These are phyloP conservation scores for Rhinichthys osculus DNA, from an alignment of 2,797 vertebrate species.

Conservation along the genomic window DNA sequence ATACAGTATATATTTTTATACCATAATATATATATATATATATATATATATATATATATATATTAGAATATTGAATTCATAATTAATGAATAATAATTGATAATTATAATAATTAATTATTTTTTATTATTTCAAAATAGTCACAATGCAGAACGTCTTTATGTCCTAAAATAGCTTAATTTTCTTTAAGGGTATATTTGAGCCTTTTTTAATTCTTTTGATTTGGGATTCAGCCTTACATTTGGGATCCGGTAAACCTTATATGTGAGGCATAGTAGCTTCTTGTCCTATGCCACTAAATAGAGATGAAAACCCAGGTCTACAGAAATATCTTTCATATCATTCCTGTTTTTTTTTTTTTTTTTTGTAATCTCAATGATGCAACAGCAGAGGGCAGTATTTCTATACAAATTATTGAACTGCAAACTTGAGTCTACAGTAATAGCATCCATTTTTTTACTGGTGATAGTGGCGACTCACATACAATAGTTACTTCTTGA, in stretches of 20 bases:
- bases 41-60: too few relatives aligned
- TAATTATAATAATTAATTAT: too few relatives aligned
- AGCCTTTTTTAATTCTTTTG: background rate
- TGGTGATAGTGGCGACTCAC: background rate
- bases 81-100: too few relatives aligned
- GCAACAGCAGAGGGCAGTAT: slow-evolving; percentile 59
- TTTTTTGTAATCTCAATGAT: background rate
- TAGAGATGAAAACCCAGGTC: background rate
- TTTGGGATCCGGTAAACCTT: background rate
- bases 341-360: background rate
- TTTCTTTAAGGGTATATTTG: background rate
- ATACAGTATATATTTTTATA: too few relatives aligned
- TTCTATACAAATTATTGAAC: slow-evolving; percentile 16
- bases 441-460: background rate
- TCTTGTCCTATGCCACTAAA: background rate
- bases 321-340: background rate
- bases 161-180: background rate
- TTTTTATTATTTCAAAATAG: too few relatives aligned
- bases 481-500: background rate
- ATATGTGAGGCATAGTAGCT: background rate
- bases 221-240: background rate
- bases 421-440: background rate
- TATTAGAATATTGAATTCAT: too few relatives aligned
- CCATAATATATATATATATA: too few relatives aligned
- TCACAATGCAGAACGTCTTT: background rate